Conservation (phyloP, 2,888 invertebrate genomes). For the Clanis bilineata region DNA sequence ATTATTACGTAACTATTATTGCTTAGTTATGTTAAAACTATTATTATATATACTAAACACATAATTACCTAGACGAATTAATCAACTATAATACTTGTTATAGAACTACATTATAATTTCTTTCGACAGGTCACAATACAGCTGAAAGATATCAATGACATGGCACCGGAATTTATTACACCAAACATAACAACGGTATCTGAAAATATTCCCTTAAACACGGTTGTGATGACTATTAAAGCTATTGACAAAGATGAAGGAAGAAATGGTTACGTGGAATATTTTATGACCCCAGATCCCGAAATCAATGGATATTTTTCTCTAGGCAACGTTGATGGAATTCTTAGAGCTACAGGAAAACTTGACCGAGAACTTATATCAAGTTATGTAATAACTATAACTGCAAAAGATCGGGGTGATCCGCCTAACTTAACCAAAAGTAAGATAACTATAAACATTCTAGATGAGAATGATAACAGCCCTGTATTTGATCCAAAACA, state of each 20-base stretch:
- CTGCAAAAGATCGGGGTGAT: constrained; percentile 94
- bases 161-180: constrained; percentile 92
- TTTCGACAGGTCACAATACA: constrained; percentile 89
- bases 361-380: constrained; percentile 92
- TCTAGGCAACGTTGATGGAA: constrained; percentile 93
- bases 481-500: constrained; percentile 94
- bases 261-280: constrained; percentile 94
- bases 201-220: constrained; percentile 93
- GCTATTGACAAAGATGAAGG: constrained; percentile 95
- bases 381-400: constrained; percentile 88
- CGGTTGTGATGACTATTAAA: constrained; percentile 94
- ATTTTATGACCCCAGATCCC: constrained; percentile 87
- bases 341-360: constrained; percentile 91
- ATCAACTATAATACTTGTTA: neutral
- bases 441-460: constrained; percentile 86
- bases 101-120: constrained; percentile 25
- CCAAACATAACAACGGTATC: constrained; percentile 89
- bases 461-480: constrained; percentile 95
- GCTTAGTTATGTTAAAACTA: too few relatives aligned
- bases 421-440: constrained; percentile 88
- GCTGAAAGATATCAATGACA: constrained; percentile 95
- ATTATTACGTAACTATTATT: too few relatives aligned
- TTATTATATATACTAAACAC: neutral
- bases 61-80: neutral
- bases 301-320: constrained; percentile 87